Evolutionary conservation across 1,140 invertebrate genomes (phyloP).

Genomic region (Apis cerana): DNA sequence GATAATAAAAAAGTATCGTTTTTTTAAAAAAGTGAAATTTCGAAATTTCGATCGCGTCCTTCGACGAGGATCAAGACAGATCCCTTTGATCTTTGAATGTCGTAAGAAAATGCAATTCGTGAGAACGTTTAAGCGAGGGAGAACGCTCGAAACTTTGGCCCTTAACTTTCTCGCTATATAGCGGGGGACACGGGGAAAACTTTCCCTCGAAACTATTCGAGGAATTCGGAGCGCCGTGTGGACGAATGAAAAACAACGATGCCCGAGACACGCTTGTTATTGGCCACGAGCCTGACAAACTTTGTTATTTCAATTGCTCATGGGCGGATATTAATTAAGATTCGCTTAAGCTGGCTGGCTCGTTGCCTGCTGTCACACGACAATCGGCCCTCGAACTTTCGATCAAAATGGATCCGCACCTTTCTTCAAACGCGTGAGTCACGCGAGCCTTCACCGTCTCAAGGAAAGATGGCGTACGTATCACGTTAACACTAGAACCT

Average conservation of each 20-base stretch:
- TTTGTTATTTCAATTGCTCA: constrained; percentile 23
- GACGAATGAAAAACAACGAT: not conserved
- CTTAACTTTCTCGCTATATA: not conserved
- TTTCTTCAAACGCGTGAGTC: constrained; percentile 12
- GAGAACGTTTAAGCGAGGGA: not conserved
- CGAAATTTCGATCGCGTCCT: not conserved
- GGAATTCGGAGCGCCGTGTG: not conserved
- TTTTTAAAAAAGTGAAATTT: not conserved
- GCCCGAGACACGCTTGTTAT: not conserved
- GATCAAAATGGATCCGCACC: constrained; percentile 14
- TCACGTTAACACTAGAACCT: not conserved
- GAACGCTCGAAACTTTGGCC: too few relatives aligned
- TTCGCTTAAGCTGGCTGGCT: constrained; percentile 21
- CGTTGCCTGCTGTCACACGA: constrained; percentile 1
- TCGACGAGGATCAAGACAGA: not conserved
- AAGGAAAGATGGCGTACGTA: not conserved
- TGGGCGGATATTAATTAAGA: constrained; percentile 33
- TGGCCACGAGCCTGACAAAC: constrained; percentile 5
- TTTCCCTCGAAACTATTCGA: not conserved
- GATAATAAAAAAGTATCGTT: not conserved
- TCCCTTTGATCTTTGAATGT: not conserved
- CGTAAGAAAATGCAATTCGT: not conserved
- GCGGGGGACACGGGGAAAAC: not conserved
- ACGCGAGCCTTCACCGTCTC: not conserved
- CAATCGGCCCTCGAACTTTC: constrained; percentile 15